Conservation (phyloP, 2,888 invertebrate species). For the Zhengitettix transpicula region DNA sequence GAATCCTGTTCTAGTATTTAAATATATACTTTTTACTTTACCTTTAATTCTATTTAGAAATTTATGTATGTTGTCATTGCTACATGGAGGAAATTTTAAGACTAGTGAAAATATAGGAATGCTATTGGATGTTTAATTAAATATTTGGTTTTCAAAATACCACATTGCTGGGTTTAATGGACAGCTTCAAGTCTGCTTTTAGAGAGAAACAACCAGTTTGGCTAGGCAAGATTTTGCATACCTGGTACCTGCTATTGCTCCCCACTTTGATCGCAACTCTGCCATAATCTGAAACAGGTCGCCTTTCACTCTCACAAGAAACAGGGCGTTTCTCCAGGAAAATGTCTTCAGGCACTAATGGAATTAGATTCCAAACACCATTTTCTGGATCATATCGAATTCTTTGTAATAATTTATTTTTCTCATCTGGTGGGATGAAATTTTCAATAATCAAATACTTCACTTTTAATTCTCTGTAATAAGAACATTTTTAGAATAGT, state of each 20-base stretch:
- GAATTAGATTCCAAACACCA: constrained; percentile 49
- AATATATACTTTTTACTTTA: no score
- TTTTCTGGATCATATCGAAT: constrained; percentile 68
- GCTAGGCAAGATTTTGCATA: neutral
- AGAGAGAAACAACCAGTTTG: no score
- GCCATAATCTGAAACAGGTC: constrained; percentile 46
- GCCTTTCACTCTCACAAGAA: constrained; percentile 41
- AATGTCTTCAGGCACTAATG: constrained; percentile 10
- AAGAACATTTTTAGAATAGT: neutral
- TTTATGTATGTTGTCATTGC: no score
- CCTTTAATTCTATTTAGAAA: no score
- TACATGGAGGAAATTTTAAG: no score
- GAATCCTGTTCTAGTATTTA: no score
- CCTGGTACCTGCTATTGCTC: constrained; percentile 25
- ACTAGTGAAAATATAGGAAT: no score
- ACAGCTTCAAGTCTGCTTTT: no score
- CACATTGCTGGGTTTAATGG: no score
- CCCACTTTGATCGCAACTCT: constrained; percentile 32
- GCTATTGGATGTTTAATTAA: no score
- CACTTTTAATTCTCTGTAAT: constrained; percentile 60
- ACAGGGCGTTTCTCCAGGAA: constrained; percentile 38
- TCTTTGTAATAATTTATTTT: constrained; percentile 52
- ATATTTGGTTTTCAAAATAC: no score
- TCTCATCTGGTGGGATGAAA: constrained; percentile 73
- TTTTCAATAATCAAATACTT: constrained; percentile 78